A percentile compares a stretch with the other conserved stretches of the same genome.
Conservation (phyloP, 2,888 invertebrate genomes). For the Acanthoscelides obtectus region DNA sequence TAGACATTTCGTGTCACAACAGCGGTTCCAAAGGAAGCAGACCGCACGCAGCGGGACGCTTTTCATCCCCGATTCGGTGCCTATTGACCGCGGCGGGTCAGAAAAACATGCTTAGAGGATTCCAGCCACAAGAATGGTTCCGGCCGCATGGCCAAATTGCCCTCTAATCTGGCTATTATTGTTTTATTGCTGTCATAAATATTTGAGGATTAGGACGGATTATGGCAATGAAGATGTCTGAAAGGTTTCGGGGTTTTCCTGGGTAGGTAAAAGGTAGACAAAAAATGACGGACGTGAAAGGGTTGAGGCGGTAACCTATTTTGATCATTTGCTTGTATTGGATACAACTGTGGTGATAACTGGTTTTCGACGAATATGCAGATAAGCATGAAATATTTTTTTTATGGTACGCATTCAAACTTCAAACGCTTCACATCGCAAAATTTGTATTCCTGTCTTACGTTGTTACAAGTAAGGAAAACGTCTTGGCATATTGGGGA, state of each 20-base stretch:
- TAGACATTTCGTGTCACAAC: no score
- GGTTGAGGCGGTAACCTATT: not conserved
- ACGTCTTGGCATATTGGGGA: no score
- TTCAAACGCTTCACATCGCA: no score
- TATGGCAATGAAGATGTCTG: not conserved
- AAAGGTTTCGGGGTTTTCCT: not conserved
- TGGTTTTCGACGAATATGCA: no score
- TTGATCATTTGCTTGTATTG: no score
- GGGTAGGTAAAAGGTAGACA: not conserved
- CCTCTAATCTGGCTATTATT: constrained; percentile 9
- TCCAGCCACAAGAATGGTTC: not conserved
- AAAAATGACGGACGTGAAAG: not conserved
- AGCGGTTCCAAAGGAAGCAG: not conserved
- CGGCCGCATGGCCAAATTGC: not conserved
- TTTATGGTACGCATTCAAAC: no score
- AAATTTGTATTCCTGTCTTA: no score
- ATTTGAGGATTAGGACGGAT: constrained; percentile 2
- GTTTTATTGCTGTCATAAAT: constrained; percentile 10
- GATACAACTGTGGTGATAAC: no score
- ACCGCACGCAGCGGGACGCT: not conserved
- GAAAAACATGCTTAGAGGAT: not conserved
- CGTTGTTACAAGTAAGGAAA: no score
- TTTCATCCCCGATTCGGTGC: not conserved
- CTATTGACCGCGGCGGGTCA: not conserved
- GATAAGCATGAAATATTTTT: no score